Base-by-base conservation (phyloP, 2,888 invertebrate species). In the Antitype chi region DNA sequence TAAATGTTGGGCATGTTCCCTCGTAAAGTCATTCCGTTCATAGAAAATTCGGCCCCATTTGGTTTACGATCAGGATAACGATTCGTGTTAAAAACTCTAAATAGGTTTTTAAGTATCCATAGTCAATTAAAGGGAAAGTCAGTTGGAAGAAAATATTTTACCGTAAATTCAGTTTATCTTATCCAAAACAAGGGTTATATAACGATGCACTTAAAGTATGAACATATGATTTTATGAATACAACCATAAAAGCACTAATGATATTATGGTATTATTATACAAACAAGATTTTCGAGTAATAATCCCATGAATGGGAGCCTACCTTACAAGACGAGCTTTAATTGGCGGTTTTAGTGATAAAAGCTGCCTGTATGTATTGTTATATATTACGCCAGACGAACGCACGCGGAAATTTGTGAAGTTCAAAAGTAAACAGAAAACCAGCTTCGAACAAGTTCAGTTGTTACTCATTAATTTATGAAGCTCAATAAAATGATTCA, bases 81-180 rank as follows among this genome's bases (percentile, higher is more conserved):
- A 88, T 90, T 85, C 83, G 81, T 87, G 87, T 91, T 90, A 89
- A 90, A 89, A 92, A 89, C 90, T 89, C 90, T 91, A 91, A 93
- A 93, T 90, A 90, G 90, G 86, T 90, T 90, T 90, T 92, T 90
- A 93, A 93, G 91, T 90, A 91, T 87, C 89, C 87, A 85, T 86
- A 90, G 94, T 92, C 93, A 93, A 95, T 95, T 94, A 95, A 92
- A 90, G 92, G 89, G 92, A 94, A 94, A 94, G 92, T 88, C 85
- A 85, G 89, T 88, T 43, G 69, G 92, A 70, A 70, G 91, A 91
- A 88, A 90, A 85, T 88, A 90, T 88, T 88, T 88, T 86, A 76
- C 80, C 89, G 90, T 93, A 92, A 92, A 92, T 92, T 90, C 80
- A 80, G 63, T 80, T 91, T 92, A 94, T 94, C 93, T 94, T 91